These are phyloP conservation scores for Lochmaea crataegi DNA, from an alignment of 2,888 invertebrate genomes.

Conservation along the genomic window DNA sequence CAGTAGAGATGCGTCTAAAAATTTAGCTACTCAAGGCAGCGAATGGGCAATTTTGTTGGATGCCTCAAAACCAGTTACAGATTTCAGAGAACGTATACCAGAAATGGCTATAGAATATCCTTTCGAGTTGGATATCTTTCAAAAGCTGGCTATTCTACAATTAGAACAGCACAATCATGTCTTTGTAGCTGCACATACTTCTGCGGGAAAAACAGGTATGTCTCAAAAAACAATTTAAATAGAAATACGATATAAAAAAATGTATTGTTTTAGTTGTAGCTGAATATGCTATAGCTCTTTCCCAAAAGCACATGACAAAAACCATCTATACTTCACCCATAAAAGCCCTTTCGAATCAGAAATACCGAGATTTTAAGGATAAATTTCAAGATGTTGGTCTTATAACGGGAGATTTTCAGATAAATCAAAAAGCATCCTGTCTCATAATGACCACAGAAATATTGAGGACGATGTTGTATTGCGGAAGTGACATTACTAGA, in stretches of 20 bases:
- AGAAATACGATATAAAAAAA: background rate
- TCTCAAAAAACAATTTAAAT: background rate
- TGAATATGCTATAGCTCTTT: conserved; percentile 98
- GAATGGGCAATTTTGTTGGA: conserved; percentile 93
- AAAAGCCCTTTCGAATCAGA: conserved; percentile 98
- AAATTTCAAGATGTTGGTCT: conserved; percentile 94
- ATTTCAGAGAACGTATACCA: conserved; percentile 84
- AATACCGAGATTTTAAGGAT: conserved; percentile 95
- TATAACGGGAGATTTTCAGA: conserved; percentile 95
- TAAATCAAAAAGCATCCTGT: conserved; percentile 93
- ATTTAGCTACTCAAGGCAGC: conserved; percentile 66
- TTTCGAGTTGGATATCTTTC: conserved; percentile 96
- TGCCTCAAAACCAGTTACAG: conserved; percentile 80
- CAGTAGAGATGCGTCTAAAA: conserved; percentile 67
- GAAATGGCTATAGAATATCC: conserved; percentile 87
- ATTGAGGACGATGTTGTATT: conserved; percentile 94
- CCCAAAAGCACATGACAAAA: conserved; percentile 90
- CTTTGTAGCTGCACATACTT: conserved; percentile 99
- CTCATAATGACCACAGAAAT: conserved; percentile 99
- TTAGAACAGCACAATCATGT: conserved; percentile 95
- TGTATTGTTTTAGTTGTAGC: conserved; percentile 80
- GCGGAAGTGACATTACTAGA: conserved; percentile 91
- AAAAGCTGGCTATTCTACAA: conserved; percentile 95
- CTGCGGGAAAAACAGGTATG: conserved; percentile 75
- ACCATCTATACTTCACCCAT: conserved; percentile 99